Conservation (phyloP, 2,888 invertebrate species). For the Polietes domitor region DNA sequence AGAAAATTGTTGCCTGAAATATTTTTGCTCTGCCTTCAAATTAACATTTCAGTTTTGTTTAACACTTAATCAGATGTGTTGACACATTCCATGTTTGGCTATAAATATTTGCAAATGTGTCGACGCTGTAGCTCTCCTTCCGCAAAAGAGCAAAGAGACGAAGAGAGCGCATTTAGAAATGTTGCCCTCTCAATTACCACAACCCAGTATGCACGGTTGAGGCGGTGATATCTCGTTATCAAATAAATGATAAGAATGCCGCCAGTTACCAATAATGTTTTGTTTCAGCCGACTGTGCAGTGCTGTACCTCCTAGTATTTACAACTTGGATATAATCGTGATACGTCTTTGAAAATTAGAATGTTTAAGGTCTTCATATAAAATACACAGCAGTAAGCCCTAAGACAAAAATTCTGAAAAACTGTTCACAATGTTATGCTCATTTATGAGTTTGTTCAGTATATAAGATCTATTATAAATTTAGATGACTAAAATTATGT, state of each 20-base stretch:
- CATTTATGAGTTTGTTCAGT: too few species aligned
- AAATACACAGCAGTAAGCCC: too few species aligned
- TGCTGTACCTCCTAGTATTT: too few species aligned
- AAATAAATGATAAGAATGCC: not conserved
- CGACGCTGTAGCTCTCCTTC: not conserved
- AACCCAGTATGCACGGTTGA: not conserved
- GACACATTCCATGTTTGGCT: not conserved
- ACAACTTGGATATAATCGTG: too few species aligned
- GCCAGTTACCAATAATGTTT: not conserved
- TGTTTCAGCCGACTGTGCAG: not conserved
- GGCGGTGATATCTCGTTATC: slow-evolving; percentile 10
- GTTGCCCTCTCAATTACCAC: not conserved
- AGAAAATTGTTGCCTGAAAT: not conserved
- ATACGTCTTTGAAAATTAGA: too few species aligned
- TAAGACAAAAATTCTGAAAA: too few species aligned
- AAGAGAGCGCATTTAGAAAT: not conserved
- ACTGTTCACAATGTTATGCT: too few species aligned
- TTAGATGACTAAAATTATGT: too few species aligned
- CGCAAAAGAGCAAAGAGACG: not conserved
- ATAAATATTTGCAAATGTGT: not conserved
- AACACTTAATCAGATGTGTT: not conserved
- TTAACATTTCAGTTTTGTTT: not conserved
- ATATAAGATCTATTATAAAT: too few species aligned
- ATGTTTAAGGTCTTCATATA: too few species aligned
- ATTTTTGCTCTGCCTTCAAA: not conserved